Conservation (phyloP, 2,113 vertebrate genomes). For the Hepsetus odoe region DNA sequence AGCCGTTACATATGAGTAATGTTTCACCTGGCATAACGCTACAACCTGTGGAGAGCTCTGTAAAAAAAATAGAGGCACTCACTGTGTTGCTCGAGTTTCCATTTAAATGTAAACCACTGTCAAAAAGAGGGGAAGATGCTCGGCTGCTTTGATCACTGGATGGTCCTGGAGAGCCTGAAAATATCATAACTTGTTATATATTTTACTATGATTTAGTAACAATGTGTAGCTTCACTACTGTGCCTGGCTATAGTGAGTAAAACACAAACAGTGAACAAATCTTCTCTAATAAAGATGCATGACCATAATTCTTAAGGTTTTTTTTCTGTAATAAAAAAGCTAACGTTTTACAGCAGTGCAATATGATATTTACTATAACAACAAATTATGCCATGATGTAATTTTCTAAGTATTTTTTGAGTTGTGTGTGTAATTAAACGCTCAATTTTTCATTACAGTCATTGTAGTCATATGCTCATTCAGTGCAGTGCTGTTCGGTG, state of each 20-base stretch:
- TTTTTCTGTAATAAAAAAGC: not conserved
- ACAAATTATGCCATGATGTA: too few relatives aligned
- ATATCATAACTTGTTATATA: constrained; percentile 23
- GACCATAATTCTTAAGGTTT: not conserved
- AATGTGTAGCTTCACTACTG: not conserved
- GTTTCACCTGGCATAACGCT: not conserved
- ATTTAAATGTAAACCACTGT: constrained; percentile 92
- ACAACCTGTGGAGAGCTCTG: not conserved
- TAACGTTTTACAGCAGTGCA: too few relatives aligned
- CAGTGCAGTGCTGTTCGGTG: too few relatives aligned
- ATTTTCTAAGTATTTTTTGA: too few relatives aligned
- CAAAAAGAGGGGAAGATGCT: constrained; percentile 87
- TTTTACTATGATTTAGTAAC: not conserved
- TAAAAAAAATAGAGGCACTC: constrained; percentile 60
- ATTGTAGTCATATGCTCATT: too few relatives aligned
- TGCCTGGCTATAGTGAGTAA: not conserved
- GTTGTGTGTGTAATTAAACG: too few relatives aligned
- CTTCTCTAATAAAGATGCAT: too few relatives aligned
- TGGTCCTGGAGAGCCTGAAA: constrained; percentile 84
- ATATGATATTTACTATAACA: too few relatives aligned
- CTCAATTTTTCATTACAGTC: too few relatives aligned
- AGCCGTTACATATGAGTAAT: constrained; percentile 15
- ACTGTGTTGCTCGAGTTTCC: constrained; percentile 85
- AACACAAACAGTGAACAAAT: not conserved
- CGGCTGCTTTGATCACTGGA: constrained; percentile 85